phyloP scores from a whole-genome alignment of 2,113 vertebrate genomes.

The Burhinus oedicnemus region DNA sequence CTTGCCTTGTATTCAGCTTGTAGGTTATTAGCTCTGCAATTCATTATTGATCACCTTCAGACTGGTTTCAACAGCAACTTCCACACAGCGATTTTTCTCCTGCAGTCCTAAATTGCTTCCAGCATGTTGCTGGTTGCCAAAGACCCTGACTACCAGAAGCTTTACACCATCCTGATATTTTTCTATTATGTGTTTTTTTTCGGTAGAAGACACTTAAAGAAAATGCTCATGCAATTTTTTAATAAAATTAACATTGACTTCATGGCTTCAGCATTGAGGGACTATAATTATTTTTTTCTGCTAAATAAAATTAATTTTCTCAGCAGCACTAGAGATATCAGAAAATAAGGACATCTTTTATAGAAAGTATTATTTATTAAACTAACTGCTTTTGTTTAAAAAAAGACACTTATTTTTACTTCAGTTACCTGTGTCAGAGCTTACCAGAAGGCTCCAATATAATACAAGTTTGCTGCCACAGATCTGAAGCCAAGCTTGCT shows the following conservation, averaged over 20 bases:
- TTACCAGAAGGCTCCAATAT: not conserved
- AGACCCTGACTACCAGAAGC: not conserved
- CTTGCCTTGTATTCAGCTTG: not conserved
- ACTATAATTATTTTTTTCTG: no score
- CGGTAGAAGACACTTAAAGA: not conserved
- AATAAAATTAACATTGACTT: not conserved
- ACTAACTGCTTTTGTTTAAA: not conserved
- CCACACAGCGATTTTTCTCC: not conserved
- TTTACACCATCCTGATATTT: not conserved
- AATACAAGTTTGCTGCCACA: not conserved
- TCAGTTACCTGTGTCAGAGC: not conserved
- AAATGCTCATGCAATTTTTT: not conserved
- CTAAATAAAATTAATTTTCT: not conserved
- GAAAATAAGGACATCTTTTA: not conserved
- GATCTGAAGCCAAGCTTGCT: not conserved
- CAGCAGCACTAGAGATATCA: not conserved
- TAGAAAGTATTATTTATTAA: not conserved
- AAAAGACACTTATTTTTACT: not conserved
- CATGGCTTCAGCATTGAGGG: not conserved
- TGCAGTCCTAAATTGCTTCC: not conserved
- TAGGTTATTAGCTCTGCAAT: not conserved
- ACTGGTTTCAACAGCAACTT: not conserved
- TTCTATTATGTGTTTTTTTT: not conserved
- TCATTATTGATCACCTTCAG: conserved; percentile 11
- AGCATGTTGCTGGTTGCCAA: not conserved